Percentiles rank a stretch among this genome's conserved stretches.
Conservation (phyloP, 2,113 vertebrate species). For the Carassius carassius region DNA sequence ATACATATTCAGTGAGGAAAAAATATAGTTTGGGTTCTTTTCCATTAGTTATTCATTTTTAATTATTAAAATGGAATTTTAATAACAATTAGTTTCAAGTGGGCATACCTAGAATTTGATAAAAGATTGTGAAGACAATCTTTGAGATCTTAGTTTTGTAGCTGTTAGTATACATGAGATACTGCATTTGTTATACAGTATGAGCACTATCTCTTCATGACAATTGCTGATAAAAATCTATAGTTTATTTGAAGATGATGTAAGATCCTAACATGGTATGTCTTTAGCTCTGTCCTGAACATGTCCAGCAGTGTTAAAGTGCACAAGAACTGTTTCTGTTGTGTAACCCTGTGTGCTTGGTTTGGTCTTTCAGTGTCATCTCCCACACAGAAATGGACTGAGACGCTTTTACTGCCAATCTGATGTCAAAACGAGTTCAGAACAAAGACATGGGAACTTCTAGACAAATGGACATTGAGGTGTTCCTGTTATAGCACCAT, state of each 20-base stretch:
- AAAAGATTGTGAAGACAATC: background rate
- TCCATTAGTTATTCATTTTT: background rate
- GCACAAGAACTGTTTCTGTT: background rate
- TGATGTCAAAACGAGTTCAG: conserved; percentile 7
- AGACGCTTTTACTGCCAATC: conserved; percentile 29
- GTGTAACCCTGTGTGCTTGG: background rate
- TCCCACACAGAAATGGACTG: conserved; percentile 38
- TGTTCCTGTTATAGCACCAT: background rate
- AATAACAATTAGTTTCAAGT: too few species aligned
- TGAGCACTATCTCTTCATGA: background rate
- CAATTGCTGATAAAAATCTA: background rate
- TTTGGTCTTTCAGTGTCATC: conserved; percentile 16
- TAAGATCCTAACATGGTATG: background rate
- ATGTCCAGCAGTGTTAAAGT: background rate
- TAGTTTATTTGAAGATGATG: background rate
- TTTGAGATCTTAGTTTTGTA: background rate
- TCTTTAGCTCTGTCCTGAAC: background rate
- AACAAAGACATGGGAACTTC: conserved; percentile 17
- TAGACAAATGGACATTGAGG: background rate
- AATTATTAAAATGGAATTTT: too few species aligned
- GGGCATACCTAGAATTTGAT: background rate
- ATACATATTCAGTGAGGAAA: background rate
- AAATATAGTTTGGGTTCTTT: background rate
- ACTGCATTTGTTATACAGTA: background rate
- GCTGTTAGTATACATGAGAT: background rate